phyloP scores from a whole-genome alignment of 92 coral and sea anemone species.

The Chrysogorgia sp. region DNA sequence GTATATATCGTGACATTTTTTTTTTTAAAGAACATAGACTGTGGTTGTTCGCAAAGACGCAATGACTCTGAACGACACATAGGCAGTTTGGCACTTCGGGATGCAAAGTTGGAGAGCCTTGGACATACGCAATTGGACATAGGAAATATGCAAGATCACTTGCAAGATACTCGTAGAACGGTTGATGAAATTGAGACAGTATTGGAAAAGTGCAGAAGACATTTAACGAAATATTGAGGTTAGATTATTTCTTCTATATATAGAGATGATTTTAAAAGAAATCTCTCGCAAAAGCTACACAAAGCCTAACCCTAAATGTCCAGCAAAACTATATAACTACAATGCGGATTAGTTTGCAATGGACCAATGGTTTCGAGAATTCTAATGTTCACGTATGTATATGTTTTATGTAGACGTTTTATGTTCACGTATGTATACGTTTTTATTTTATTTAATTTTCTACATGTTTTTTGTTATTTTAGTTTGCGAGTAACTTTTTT shows the following conservation, averaged over 20 bases:
- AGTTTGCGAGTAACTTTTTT: no score
- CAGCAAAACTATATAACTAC: no score
- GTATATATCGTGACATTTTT: neutral
- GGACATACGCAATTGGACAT: neutral
- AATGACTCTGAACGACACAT: neutral
- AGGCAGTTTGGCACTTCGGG: neutral
- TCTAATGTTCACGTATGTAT: no score
- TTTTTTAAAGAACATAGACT: neutral
- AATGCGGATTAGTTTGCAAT: no score
- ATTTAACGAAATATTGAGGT: slow-evolving; percentile 14
- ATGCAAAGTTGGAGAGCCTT: neutral
- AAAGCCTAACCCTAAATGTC: no score
- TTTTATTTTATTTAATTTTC: no score
- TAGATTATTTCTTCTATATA: neutral
- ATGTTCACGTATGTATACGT: no score
- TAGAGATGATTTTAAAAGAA: neutral
- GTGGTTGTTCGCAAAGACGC: neutral
- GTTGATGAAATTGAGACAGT: slow-evolving; percentile 16
- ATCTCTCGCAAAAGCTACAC: no score
- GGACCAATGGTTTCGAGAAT: no score
- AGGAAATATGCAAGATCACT: neutral
- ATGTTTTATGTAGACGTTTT: no score
- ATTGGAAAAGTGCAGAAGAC: slow-evolving; percentile 20
- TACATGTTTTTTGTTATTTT: no score
- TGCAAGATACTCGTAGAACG: slow-evolving; percentile 16